Evolutionary conservation across 1,140 invertebrate genomes (phyloP).

Genomic region (Pinna nobilis): DNA sequence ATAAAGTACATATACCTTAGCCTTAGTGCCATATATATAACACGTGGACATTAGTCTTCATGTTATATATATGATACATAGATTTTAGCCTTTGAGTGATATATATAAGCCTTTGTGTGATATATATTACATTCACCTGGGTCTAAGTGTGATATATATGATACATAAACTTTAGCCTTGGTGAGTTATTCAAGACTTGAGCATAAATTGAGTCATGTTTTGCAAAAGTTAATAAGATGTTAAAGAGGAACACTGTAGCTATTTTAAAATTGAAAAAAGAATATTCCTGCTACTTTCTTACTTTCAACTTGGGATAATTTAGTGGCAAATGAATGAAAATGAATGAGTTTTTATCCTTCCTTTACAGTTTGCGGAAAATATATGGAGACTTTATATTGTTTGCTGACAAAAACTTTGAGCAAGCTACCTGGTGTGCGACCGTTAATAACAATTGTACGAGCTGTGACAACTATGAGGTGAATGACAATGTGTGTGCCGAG

Average conservation of each 20-base stretch:
- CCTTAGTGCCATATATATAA: too few species aligned
- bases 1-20: too few species aligned
- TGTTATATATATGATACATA: too few species aligned
- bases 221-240: not conserved
- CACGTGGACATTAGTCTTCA: too few species aligned
- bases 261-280: not conserved
- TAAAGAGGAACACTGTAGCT: not conserved
- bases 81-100: too few species aligned
- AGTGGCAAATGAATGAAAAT: not conserved
- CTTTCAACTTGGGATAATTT: too few species aligned
- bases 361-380: slow-evolving; percentile 14
- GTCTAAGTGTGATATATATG: too few species aligned
- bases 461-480: slow-evolving; percentile 1
- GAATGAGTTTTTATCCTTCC: not conserved
- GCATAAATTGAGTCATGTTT: not conserved
- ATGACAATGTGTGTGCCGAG: slow-evolving; percentile 24
- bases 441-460: not conserved
- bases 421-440: slow-evolving; percentile 14
- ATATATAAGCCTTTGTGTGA: too few species aligned
- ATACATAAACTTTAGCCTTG: too few species aligned
- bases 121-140: too few species aligned
- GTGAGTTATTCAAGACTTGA: not conserved
- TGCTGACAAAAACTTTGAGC: slow-evolving; percentile 7
- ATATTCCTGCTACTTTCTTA: too few species aligned
- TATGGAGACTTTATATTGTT: slow-evolving; percentile 24